Evolutionary conservation across 2,797 vertebrate genomes (phyloP), one percentile per base, ranked within the genome.

Genomic region (Ciconia nigra): DNA sequence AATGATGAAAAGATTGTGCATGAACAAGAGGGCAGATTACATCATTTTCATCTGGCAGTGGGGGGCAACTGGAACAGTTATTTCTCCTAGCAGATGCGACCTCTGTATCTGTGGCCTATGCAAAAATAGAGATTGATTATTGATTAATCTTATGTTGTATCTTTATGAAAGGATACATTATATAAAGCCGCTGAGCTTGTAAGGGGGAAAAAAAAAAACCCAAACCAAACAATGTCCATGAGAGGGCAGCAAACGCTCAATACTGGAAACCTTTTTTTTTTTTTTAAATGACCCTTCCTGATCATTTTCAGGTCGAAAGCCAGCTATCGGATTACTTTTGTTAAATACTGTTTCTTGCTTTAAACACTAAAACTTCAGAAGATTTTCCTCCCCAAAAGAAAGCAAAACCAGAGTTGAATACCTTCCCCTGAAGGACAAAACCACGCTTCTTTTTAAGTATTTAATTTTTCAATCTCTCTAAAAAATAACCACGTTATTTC

Each of bases 371-470:
- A 66, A 51, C 4, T 8, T 41, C 26, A 20, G 4, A 67, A 65
- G 1, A 13, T n/a, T 61, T 82, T 69, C 4, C 1, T 54, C 2
- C 1, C 0, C 15, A 11, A 19, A 69, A 54, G 6, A 67, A 29
- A 39, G 9, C 2, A 69, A 61, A 44, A 2, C 1, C 5, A 20
- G 7, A 62, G 3, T 4, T 47, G 5, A 25, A 28, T 15, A 51
- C 4, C 11, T 59, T 51, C 3, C 4, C 0, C 0, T 25, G 7
- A 71, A 39, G 9, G 7, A 39, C 7, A 76, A 74, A 59, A 7
- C 0, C 2, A 37, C 1, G 0, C 3, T 41, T 31, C 3, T 19
- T 85, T n/a, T 69, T 15, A 26, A 2, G 0, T 35, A 69, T 46
- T 41, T 26, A 13, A 2, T 51, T n/a, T 69, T 71, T n/a, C 5